These are phyloP conservation scores for Callaeas wilsoni DNA, from an alignment of 2,113 vertebrate species.

Conservation along the genomic window DNA sequence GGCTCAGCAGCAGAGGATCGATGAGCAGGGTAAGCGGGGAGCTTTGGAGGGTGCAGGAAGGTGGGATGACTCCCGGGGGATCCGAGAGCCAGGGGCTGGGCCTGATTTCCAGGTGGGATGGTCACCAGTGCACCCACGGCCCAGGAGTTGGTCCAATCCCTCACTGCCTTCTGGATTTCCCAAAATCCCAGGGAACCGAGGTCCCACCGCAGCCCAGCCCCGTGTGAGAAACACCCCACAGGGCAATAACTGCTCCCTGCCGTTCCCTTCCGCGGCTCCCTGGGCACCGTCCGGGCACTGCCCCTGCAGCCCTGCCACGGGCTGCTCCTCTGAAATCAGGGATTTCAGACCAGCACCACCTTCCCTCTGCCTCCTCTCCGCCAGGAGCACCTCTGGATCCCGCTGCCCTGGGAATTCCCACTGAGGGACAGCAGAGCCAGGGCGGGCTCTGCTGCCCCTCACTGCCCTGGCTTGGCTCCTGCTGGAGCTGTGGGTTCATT, in stretches of 20 bases:
- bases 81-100: not conserved
- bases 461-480: not conserved
- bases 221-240: rapidly evolving
- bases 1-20: not conserved
- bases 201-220: not conserved
- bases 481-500: not conserved
- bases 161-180: not conserved
- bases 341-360: not conserved
- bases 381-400: not conserved
- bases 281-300: not conserved
- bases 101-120: not conserved
- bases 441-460: not conserved
- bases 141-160: not conserved
- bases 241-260: no score
- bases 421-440: no score
- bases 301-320: no score
- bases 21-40: rapidly evolving
- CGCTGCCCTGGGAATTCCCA: not conserved
- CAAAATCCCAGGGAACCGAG: no score
- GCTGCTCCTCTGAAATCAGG: no score
- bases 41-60: not conserved
- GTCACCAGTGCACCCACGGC: not conserved
- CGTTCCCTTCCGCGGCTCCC: no score
- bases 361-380: not conserved
- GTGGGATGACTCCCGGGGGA: not conserved